Conservation (phyloP, 2,797 vertebrate species). For the Pterois miles region DNA sequence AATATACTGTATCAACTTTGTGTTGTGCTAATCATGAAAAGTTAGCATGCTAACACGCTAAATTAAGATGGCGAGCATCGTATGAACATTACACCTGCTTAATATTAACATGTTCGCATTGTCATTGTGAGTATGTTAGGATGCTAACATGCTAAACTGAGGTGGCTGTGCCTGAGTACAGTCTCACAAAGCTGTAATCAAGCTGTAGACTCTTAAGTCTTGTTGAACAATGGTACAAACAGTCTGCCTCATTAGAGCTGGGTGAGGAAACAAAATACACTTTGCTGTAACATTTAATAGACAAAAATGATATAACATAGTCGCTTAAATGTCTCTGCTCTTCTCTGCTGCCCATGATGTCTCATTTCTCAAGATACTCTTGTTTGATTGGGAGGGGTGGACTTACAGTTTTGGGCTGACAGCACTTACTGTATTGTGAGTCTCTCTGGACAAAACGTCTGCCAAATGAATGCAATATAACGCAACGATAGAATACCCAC, state of each 20-base stretch:
- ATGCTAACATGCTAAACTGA: too few relatives aligned
- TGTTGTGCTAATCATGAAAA: neutral
- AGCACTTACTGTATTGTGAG: neutral
- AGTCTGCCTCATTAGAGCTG: neutral
- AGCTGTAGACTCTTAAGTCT: neutral
- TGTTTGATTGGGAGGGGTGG: neutral
- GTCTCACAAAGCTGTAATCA: neutral
- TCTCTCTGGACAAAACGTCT: neutral
- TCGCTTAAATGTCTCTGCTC: neutral
- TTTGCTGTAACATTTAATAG: neutral
- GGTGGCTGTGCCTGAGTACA: neutral
- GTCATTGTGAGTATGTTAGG: neutral
- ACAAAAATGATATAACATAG: neutral
- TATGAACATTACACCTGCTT: too few relatives aligned
- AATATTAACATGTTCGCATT: neutral
- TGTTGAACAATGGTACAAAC: neutral
- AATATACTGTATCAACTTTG: too few relatives aligned
- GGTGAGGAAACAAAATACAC: neutral
- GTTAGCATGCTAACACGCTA: neutral
- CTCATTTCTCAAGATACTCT: neutral
- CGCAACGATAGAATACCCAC: neutral
- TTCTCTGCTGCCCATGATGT: neutral
- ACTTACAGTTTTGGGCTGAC: neutral
- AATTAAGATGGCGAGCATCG: too few relatives aligned
- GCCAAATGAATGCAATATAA: neutral